Base-by-base conservation (phyloP, 2,888 invertebrate species). In the Erebia aethiops region DNA sequence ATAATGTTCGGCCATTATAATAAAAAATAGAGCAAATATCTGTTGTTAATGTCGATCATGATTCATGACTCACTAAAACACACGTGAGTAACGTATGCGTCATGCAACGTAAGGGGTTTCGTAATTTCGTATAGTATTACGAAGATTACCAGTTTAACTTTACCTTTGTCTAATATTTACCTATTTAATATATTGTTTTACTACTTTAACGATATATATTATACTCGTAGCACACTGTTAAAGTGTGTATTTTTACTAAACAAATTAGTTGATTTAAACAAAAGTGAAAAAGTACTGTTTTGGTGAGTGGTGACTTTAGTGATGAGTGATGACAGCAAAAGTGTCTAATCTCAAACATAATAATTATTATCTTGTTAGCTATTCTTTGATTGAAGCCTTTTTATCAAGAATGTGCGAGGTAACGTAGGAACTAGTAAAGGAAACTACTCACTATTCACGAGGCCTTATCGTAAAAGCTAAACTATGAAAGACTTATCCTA, bases 31-130 rank as follows among this genome's bases (percentile, higher is more conserved):
- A 58, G 58, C 67, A 58, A 18, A 57, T 67, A 49, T 67, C 58
- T 58, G 67, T 67, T 67, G 62, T 58, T 58, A 67, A 67, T 67
- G 58, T 57, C 49, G 67, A 58, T 67, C 46, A 67, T 58, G 67
- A 67, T n/a, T 67, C 67, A 67, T 66, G 21, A 43, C 18, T 16
- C 56, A 65, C 18, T 41, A 41, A 58, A 67, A 64, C 26, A 65
- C 46, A 49, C 70, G 65, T 70, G 70, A 70, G 70, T 66, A 70
- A 70, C 51, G 46, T n/a, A 66, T 71, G 69, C 54, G 65, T 71
- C 69, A 71, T 65, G 43, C 60, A 11, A 61, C 61, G 64, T 61
- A 56, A 60, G 65, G 60, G 65, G 41, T 69, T 63, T 67, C 63
- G 67, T 67, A 65, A 70, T 46, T 67, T 16, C 49, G 57, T 58